These are phyloP conservation scores for Dasyprocta punctata DNA, from an alignment of 2,113 vertebrate genomes.

Conservation along the genomic window DNA sequence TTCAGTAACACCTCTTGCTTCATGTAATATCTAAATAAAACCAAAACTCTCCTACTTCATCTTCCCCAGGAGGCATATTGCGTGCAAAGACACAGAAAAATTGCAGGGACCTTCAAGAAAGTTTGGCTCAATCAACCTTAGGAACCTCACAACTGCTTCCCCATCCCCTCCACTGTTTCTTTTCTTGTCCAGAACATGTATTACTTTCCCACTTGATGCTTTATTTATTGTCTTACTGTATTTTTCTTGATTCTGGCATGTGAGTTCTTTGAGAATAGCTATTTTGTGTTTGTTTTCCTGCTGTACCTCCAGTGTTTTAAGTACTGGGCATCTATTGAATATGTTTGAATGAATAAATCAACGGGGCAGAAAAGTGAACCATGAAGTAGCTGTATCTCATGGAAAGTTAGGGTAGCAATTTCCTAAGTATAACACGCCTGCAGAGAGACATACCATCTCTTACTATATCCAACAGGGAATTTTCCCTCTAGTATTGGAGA, in stretches of 20 bases:
- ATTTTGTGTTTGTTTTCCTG: neutral
- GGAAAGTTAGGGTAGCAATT: neutral
- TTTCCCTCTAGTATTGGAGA: neutral
- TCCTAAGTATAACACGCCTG: neutral
- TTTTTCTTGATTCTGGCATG: neutral
- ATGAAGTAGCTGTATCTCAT: neutral
- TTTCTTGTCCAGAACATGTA: neutral
- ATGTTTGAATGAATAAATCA: conserved; percentile 32
- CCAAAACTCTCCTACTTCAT: neutral
- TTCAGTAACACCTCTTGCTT: neutral
- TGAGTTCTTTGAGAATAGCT: neutral
- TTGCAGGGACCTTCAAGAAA: neutral
- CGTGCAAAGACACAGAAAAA: neutral
- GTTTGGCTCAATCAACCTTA: neutral
- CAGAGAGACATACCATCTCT: neutral
- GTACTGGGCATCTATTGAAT: neutral
- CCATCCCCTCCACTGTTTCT: neutral
- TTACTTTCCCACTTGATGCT: neutral
- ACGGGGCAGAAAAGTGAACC: neutral
- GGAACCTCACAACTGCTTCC: neutral
- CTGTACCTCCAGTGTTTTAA: neutral
- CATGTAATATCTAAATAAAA: neutral
- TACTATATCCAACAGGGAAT: neutral
- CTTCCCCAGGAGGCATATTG: neutral
- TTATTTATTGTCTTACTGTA: neutral